phyloP scores from a whole-genome alignment of 2,113 vertebrate species.

The Eulacestoma nigropectus region DNA sequence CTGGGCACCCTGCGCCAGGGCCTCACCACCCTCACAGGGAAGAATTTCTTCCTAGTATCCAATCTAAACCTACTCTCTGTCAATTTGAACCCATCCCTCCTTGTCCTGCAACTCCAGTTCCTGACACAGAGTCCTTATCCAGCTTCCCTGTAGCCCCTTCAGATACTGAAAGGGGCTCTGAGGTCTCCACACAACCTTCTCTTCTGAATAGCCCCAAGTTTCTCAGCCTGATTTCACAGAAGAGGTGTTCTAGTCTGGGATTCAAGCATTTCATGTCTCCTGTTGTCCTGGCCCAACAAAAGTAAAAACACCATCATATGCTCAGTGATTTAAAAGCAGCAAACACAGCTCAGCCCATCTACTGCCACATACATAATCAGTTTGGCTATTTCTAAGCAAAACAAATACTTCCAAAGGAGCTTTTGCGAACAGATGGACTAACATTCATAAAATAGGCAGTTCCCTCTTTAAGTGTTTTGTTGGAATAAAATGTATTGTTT shows the following conservation, averaged over 20 bases:
- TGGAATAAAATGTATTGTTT: constrained; percentile 43
- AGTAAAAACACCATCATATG: neutral
- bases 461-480: constrained; percentile 25
- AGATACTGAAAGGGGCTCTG: neutral
- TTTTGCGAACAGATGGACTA: constrained; percentile 28
- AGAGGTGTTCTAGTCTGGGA: neutral
- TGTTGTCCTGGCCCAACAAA: neutral
- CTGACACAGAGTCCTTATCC: neutral
- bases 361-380: neutral
- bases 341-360: neutral
- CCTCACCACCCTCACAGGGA: neutral
- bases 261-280: neutral
- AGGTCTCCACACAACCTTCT: neutral
- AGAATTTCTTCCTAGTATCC: neutral
- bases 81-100: neutral
- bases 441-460: constrained; percentile 13
- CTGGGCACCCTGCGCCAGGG: neutral
- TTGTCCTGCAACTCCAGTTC: neutral
- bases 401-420: constrained; percentile 17
- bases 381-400: neutral
- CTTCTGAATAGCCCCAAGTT: neutral
- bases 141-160: neutral
- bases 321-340: neutral
- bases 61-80: neutral
- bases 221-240: neutral